Percentiles rank a stretch among this genome's conserved stretches.
phyloP scores from a whole-genome alignment of 2,113 vertebrate genomes.

The Triplophysa dalaica region DNA sequence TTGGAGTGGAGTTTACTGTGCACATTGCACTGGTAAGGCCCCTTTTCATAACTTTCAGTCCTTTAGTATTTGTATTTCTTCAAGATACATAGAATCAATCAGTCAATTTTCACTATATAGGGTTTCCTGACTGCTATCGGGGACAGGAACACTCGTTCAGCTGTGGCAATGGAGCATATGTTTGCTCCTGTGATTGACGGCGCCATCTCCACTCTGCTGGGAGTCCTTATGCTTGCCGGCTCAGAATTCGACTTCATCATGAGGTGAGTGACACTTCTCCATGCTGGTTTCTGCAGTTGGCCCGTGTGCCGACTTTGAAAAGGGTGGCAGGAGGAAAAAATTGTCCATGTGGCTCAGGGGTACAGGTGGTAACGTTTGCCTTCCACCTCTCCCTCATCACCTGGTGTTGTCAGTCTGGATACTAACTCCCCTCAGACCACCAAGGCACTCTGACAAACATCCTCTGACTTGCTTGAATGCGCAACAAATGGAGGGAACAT shows the following conservation, averaged over 20 bases:
- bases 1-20: conserved; percentile 97
- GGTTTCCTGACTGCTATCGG: conserved; percentile 96
- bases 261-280: conserved; percentile 75
- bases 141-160: conserved; percentile 87
- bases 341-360: conserved; percentile 57
- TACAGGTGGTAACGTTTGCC: conserved; percentile 71
- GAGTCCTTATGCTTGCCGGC: conserved; percentile 95
- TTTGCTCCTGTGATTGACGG: conserved; percentile 95
- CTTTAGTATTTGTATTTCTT: neutral
- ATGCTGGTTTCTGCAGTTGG: conserved; percentile 7
- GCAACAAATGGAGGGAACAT: conserved; percentile 80
- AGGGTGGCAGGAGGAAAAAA: conserved; percentile 44
- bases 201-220: conserved; percentile 95
- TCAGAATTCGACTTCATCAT: conserved; percentile 99
- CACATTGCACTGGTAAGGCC: conserved; percentile 90
- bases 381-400: conserved; percentile 56
- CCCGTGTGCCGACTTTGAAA: conserved; percentile 24
- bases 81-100: neutral
- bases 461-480: conserved; percentile 51
- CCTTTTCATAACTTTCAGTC: neutral
- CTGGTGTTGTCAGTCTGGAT: conserved; percentile 73
- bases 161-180: conserved; percentile 93
- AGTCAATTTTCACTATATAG: conserved; percentile 66
- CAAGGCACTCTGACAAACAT: conserved; percentile 26
- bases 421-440: conserved; percentile 8